These are phyloP conservation scores for Enteromius viviparus DNA, from an alignment of 2,797 vertebrate species.

Conservation along the genomic window DNA sequence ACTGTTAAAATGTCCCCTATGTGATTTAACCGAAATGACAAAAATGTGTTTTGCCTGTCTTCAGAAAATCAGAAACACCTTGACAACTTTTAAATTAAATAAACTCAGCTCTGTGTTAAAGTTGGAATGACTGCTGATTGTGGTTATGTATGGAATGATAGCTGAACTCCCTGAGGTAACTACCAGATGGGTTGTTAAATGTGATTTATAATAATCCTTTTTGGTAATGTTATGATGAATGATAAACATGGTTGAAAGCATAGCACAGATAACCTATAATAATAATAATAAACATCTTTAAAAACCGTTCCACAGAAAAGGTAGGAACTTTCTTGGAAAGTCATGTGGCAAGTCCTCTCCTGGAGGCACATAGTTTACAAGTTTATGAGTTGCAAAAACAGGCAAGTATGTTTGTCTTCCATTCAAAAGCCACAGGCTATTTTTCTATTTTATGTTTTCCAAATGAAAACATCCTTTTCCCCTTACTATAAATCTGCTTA, in stretches of 20 bases:
- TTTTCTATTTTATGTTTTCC: not conserved
- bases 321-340: not conserved
- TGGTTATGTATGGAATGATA: not conserved
- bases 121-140: not conserved
- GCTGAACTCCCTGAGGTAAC: not conserved
- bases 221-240: not conserved
- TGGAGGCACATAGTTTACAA: not conserved
- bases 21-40: constrained; percentile 15
- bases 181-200: not conserved
- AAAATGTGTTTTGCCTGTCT: constrained; percentile 1
- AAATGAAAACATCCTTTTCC: not conserved
- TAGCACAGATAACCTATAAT: not conserved
- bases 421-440: not conserved
- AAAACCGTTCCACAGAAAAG: not conserved
- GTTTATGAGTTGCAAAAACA: not conserved
- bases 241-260: not conserved
- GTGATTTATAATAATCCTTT: not conserved
- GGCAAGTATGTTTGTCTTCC: not conserved
- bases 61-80: constrained; percentile 18
- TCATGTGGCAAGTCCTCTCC: not conserved
- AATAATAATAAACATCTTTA: not conserved
- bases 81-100: constrained; percentile 14
- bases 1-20: not conserved
- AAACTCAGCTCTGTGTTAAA: constrained; percentile 16
- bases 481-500: not conserved